A percentile compares a stretch with the other conserved stretches of the same genome.
Conservation (phyloP, 2,888 invertebrate species). For the Aleiodes alternator region DNA sequence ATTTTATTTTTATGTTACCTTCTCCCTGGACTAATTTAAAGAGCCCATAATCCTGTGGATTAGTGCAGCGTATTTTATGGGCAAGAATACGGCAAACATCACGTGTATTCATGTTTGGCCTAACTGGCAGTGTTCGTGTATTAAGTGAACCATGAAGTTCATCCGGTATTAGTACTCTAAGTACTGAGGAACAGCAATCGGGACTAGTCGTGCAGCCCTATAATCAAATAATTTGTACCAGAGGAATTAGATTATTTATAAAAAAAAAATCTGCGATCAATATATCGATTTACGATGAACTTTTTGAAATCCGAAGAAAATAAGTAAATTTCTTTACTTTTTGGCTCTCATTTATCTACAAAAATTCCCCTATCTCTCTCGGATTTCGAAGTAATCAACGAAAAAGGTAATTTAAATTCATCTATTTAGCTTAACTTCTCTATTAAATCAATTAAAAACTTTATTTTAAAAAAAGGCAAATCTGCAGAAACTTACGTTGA, state of each 20-base stretch:
- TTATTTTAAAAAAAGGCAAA: too few relatives aligned
- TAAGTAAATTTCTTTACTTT: too few relatives aligned
- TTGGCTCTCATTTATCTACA: too few relatives aligned
- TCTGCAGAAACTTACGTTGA: constrained; percentile 64
- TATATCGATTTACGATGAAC: not conserved
- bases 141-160: constrained; percentile 94
- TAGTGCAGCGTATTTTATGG: constrained; percentile 95
- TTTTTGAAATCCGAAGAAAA: too few relatives aligned
- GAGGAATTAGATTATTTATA: constrained; percentile 41
- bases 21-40: constrained; percentile 93
- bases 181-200: constrained; percentile 83
- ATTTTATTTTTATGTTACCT: constrained; percentile 77
- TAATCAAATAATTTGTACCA: constrained; percentile 52
- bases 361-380: too few relatives aligned
- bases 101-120: constrained; percentile 94
- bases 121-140: constrained; percentile 92
- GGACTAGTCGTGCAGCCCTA: constrained; percentile 74
- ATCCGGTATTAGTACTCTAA: constrained; percentile 95
- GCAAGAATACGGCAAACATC: constrained; percentile 97
- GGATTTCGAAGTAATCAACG: not conserved
- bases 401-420: not conserved
- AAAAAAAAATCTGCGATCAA: not conserved
- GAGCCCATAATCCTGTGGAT: constrained; percentile 96
- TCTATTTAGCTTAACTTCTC: too few relatives aligned
- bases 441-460: too few relatives aligned